phyloP scores from a whole-genome alignment of 1,140 invertebrate genomes.

The Triops longicaudatus region DNA sequence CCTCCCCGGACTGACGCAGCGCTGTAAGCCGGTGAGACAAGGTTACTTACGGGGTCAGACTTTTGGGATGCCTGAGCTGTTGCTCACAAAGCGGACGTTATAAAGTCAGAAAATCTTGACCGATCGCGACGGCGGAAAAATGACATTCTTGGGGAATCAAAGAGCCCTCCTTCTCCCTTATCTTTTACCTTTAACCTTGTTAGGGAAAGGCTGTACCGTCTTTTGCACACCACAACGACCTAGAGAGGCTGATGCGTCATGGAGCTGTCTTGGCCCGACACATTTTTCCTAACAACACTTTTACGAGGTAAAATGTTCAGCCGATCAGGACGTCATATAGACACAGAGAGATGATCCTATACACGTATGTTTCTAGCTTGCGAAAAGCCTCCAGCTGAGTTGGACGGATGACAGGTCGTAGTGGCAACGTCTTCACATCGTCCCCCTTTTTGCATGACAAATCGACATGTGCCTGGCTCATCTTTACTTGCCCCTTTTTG shows the following conservation, averaged over 20 bases:
- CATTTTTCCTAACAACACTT: neutral
- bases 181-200: neutral
- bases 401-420: slow-evolving; percentile 8
- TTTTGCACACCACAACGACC: neutral
- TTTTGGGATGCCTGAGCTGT: neutral
- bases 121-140: neutral
- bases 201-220: neutral
- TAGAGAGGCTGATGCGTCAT: slow-evolving; percentile 2
- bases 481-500: neutral
- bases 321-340: neutral
- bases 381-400: slow-evolving; percentile 10
- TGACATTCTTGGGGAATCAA: neutral
- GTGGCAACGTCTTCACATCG: neutral
- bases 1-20: no score
- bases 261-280: neutral
- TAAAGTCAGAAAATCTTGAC: neutral
- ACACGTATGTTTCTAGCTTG: neutral
- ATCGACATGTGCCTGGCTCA: neutral
- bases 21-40: neutral
- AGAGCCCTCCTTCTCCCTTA: neutral
- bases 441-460: neutral
- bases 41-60: neutral
- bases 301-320: neutral
- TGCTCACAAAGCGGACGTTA: no score
- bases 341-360: neutral